These are phyloP conservation scores for Halyomorpha halys DNA, from an alignment of 1,140 invertebrate genomes.

Conservation along the genomic window DNA sequence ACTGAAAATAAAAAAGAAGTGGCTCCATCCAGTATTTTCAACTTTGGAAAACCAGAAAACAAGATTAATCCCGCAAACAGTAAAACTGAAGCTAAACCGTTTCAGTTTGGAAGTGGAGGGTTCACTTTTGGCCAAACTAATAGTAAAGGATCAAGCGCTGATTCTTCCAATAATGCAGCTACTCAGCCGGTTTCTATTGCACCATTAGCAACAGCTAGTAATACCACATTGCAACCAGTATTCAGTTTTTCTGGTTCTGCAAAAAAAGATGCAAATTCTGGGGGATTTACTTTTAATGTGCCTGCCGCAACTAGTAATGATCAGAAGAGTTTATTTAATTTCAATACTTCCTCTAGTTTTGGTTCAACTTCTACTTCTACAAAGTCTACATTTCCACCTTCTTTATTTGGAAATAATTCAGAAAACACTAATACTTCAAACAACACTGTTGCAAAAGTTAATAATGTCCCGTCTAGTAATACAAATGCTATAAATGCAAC, in stretches of 20 bases:
- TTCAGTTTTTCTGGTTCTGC: neutral
- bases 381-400: neutral
- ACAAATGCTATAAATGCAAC: too few relatives aligned
- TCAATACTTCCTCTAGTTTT: neutral
- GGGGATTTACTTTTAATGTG: slow-evolving; percentile 2
- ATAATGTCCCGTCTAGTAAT: too few relatives aligned
- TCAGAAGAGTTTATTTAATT: neutral
- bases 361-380: neutral
- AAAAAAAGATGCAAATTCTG: slow-evolving; percentile 3
- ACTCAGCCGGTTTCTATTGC: too few relatives aligned
- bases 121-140: slow-evolving; percentile 1
- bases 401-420: neutral
- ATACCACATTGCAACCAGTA: neutral
- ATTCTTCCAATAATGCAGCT: neutral
- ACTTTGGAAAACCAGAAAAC: neutral
- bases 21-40: neutral
- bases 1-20: neutral
- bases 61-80: neutral
- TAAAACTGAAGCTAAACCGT: neutral
- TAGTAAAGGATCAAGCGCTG: neutral
- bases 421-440: too few relatives aligned
- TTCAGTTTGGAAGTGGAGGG: slow-evolving; percentile 5
- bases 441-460: too few relatives aligned
- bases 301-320: neutral
- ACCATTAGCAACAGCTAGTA: neutral